Conservation (phyloP, 1,140 invertebrate species). For the Tetragonula clypearis region DNA sequence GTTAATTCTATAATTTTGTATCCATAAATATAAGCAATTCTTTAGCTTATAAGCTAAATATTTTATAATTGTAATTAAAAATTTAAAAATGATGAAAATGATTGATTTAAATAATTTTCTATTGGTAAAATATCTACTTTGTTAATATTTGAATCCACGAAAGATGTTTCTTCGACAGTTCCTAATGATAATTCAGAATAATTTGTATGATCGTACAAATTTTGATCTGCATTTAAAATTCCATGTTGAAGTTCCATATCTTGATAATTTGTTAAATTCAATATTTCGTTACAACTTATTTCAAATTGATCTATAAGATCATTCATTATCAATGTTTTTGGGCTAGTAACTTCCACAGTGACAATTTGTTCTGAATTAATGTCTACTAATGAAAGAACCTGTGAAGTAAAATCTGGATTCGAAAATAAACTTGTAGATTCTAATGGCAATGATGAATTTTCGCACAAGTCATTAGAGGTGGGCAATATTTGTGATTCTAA, state of each 20-base stretch:
- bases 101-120: constrained; percentile 69
- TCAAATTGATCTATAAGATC: constrained; percentile 70
- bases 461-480: constrained; percentile 13
- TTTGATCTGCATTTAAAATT: constrained; percentile 67
- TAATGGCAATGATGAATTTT: constrained; percentile 38
- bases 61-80: constrained; percentile 55
- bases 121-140: constrained; percentile 68
- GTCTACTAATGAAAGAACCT: constrained; percentile 72
- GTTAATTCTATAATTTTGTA: not conserved
- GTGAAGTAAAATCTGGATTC: constrained; percentile 52
- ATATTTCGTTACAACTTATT: constrained; percentile 72
- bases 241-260: constrained; percentile 69
- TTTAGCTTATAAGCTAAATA: not conserved
- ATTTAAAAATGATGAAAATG: constrained; percentile 70
- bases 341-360: constrained; percentile 70
- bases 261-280: constrained; percentile 67
- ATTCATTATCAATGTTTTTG: constrained; percentile 66
- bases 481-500: constrained; percentile 22
- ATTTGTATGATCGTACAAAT: constrained; percentile 68
- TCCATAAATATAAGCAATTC: not conserved
- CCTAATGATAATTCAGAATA: constrained; percentile 71
- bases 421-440: constrained; percentile 48
- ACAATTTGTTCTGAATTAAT: constrained; percentile 72
- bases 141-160: constrained; percentile 63
- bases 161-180: constrained; percentile 64